A percentile compares a stretch with the other conserved stretches of the same genome.
These are phyloP conservation scores for Anhinga rufa DNA, from an alignment of 2,113 vertebrate genomes.

Conservation along the genomic window DNA sequence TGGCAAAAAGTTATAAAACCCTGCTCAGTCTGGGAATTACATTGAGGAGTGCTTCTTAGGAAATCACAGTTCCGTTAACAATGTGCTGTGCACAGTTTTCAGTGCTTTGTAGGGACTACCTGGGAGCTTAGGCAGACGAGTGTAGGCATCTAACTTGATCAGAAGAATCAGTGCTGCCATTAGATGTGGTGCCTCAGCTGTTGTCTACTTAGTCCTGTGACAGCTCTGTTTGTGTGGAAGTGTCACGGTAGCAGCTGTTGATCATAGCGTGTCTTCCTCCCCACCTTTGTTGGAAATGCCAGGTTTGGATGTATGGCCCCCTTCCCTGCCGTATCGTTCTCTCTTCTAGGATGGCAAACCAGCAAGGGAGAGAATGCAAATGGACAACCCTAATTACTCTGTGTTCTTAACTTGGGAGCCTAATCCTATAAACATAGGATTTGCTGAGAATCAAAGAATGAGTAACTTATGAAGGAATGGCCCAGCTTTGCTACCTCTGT, in stretches of 20 bases:
- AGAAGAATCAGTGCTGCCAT: background rate
- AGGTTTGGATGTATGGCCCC: background rate
- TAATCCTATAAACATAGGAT: background rate
- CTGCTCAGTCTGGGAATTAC: background rate
- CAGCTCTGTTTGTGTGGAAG: background rate
- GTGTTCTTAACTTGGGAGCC: background rate
- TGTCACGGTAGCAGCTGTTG: background rate
- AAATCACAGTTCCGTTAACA: background rate
- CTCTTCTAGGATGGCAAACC: background rate
- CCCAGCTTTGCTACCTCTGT: background rate
- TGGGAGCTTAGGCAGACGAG: background rate
- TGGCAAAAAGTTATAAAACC: background rate
- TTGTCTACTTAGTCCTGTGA: background rate
- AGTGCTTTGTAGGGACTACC: background rate
- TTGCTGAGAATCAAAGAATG: no score
- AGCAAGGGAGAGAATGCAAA: background rate
- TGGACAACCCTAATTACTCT: background rate
- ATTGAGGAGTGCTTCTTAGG: background rate
- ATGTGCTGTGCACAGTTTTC: fast-evolving
- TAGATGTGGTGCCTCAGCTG: background rate
- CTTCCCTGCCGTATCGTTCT: background rate
- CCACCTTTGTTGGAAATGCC: background rate
- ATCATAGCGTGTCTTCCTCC: background rate
- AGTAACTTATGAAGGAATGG: background rate
- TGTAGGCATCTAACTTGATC: background rate